Evolutionary conservation across 1,140 invertebrate genomes (phyloP).

Genomic region (Leucophenga varia): DNA sequence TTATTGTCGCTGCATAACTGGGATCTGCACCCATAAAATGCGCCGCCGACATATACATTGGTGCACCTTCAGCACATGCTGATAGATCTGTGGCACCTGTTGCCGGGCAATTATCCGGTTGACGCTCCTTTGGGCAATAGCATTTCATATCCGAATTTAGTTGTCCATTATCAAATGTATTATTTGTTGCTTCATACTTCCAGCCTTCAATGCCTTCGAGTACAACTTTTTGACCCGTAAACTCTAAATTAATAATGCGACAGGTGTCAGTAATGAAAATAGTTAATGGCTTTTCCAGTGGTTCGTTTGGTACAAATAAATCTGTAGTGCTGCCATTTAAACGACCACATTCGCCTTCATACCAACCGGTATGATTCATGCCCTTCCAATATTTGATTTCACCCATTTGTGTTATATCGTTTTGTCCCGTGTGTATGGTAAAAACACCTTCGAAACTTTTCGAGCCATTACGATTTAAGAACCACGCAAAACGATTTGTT

Average conservation of each 20-base stretch:
- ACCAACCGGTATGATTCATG: conserved; percentile 60
- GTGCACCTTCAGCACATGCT: conserved; percentile 69
- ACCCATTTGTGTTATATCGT: conserved; percentile 66
- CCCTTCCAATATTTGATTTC: conserved; percentile 70
- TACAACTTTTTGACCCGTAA: conserved; percentile 36
- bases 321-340: conserved; percentile 74
- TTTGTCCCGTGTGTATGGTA: conserved; percentile 70
- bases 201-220: conserved; percentile 62
- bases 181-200: conserved; percentile 62
- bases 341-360: conserved; percentile 63
- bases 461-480: conserved; percentile 74
- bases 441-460: conserved; percentile 71
- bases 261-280: conserved; percentile 72
- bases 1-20: conserved; percentile 63
- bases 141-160: conserved; percentile 62
- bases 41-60: conserved; percentile 79
- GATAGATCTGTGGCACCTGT: conserved; percentile 66
- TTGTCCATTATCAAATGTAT: conserved; percentile 70
- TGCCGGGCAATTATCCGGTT: conserved; percentile 56
- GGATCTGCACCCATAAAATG: conserved; percentile 83
- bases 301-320: conserved; percentile 70
- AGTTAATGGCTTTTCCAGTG: conserved; percentile 59
- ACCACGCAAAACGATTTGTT: conserved; percentile 75
- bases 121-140: conserved; percentile 55
- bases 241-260: conserved; percentile 60